phyloP scores from a whole-genome alignment of 2,113 vertebrate species.

The Chloebia gouldiae region DNA sequence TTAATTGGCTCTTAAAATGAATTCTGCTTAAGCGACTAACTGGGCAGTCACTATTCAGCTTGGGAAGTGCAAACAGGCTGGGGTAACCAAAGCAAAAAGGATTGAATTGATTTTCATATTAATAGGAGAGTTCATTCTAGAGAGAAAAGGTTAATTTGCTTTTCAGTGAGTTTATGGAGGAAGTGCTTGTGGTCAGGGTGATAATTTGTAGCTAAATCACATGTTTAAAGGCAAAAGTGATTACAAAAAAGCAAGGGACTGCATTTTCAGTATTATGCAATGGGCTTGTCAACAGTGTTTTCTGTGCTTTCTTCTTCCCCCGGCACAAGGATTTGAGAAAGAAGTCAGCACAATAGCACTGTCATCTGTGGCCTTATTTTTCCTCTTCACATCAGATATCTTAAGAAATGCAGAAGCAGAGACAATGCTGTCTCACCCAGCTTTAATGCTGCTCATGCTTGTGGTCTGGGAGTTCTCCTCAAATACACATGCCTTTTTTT shows the following conservation, averaged over 20 bases:
- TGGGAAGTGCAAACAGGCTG: slow-evolving; percentile 44
- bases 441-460: neutral
- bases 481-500: neutral
- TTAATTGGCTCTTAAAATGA: slow-evolving; percentile 70
- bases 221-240: slow-evolving; percentile 66
- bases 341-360: neutral
- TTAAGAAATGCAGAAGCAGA: neutral
- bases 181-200: slow-evolving; percentile 49
- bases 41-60: slow-evolving; percentile 45
- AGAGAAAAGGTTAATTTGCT: slow-evolving; percentile 78
- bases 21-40: slow-evolving; percentile 54
- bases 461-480: neutral
- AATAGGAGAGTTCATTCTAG: slow-evolving; percentile 64
- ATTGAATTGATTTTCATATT: slow-evolving; percentile 72
- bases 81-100: slow-evolving; percentile 54
- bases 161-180: slow-evolving; percentile 70
- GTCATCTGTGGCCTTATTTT: neutral
- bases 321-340: slow-evolving; percentile 38
- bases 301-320: slow-evolving; percentile 33
- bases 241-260: slow-evolving; percentile 55
- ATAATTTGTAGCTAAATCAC: slow-evolving; percentile 71
- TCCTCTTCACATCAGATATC: neutral
- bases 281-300: neutral
- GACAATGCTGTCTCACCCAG: neutral
- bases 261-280: slow-evolving; percentile 26